Evolutionary conservation across 2,797 vertebrate species (phyloP), one percentile per base, ranked within the genome.

Genomic region (Falco concolor): DNA sequence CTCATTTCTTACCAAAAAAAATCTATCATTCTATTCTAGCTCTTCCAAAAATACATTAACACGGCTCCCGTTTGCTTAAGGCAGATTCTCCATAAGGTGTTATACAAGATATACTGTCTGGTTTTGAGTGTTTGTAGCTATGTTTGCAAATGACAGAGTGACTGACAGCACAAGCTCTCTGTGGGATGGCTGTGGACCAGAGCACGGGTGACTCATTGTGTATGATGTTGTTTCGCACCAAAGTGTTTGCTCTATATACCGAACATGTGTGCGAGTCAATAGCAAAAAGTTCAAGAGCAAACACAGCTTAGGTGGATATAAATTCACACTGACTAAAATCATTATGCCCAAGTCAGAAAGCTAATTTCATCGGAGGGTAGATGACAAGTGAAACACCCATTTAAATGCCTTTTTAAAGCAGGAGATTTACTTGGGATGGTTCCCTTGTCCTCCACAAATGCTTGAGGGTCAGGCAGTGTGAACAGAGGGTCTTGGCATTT

Each of bases 121-220:
- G 65, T 92, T 95, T 93, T 68, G 74, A 61, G 72, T 87, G 86
- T 94, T 95, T 95, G 87, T 95, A 94, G 87, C 86, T 97, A 63
- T 94, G 95, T 95, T 97, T 96, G 95, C 83, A 96, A 91, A 90
- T 97, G 95, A 90, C 94, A 96, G 93, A 75, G 47, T 93, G 94
- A 95, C 92, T 95, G 96, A 96, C 97, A 97, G 94, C 82, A 84
- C 91, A 91, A 94, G 94, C 83, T 97, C 96, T 93, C 92, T 94
- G 97, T 96, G 92, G 96, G 96, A 97, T 97, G 96, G 75, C 92
- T 95, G 90, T 85, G 91, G 97, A 97, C 96, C 92, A 97, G 91
- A 95, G 88, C 91, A 94, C 7, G 5, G 80, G 92, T 97, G 97
- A 97, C 49, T 97, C 96, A 97, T 75, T 96, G 90, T 97, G 90